Base-by-base conservation (phyloP, 2,888 invertebrate genomes). In the Branchellion lobata region DNA sequence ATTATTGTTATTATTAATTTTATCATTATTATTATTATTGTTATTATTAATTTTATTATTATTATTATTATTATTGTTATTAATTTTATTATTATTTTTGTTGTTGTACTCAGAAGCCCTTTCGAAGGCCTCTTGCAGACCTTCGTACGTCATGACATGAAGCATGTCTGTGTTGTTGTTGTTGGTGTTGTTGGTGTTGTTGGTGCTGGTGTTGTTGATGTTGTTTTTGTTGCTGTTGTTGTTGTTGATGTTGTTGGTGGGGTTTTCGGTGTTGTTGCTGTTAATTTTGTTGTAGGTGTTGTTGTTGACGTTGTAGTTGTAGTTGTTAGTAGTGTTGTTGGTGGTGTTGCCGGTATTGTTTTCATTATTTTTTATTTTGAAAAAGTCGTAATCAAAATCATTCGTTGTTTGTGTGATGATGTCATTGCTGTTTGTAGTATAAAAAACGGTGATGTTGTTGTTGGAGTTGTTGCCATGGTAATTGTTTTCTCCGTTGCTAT, bases 41-140 rank as follows among this genome's bases (percentile, higher is more conserved):
- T 14, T 1, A 73, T 73, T 33, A 8, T 5, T 33, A 1, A 24
- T 33, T 40, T 73, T 33, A 36, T n/a, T 40, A 36, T 40, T 73
- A n/a, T 40, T 73, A 73, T 73, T 71, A n/a, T 40, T 73, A 40
- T 73, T 73, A 73, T 73, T 33, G 36, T 34, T 72, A 34, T 33
- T 65, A 21, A 11, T 65, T 27, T 65, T 65, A 65, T 65, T 65
- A 29, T 65, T n/a, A 65, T 65, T 65, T 5, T 65, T 65, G 21
- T 65, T 21, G 21, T 65, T 21, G 65, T 65, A 27, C 21, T 31
- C 8, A 33, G 5, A 27, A n/a, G 71, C 31, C 31, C 3, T 29
- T 14, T 5, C 14, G 40, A 40, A 40, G 40, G 40, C 5, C n/a
- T 71, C 5, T 71, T 8, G 11, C 8, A 3, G 71, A 33, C n/a